A percentile compares a stretch with the other conserved stretches of the same genome.
Evolutionary conservation across 2,888 invertebrate genomes (phyloP).

Genomic region (Alsophila aescularia): DNA sequence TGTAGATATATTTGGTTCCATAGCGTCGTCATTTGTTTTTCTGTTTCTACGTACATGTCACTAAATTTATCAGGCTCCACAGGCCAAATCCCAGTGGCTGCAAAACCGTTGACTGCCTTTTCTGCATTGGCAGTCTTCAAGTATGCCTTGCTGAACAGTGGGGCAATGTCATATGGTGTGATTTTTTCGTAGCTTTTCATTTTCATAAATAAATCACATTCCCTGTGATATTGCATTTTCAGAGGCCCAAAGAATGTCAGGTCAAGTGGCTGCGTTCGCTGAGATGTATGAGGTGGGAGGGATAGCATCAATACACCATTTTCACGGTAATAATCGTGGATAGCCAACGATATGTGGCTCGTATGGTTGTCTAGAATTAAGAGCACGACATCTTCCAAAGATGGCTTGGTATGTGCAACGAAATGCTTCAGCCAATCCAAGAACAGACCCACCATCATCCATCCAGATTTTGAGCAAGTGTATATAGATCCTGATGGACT

Average conservation of each 20-base stretch:
- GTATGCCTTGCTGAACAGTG: conserved; percentile 28
- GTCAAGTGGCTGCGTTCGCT: conserved; percentile 40
- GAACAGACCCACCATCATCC: not conserved
- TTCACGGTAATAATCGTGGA: not conserved
- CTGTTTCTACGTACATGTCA: too few relatives aligned
- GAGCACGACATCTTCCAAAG: not conserved
- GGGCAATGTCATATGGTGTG: conserved; percentile 29
- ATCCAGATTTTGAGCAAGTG: conserved; percentile 1
- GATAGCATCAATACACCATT: conserved; percentile 6
- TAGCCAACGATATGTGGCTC: not conserved
- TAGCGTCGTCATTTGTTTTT: too few relatives aligned
- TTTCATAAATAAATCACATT: conserved; percentile 22
- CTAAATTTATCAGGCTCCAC: not conserved
- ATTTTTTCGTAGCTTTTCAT: conserved; percentile 15
- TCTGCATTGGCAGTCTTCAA: not conserved
- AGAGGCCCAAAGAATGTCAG: conserved; percentile 33
- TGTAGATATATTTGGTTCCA: too few relatives aligned
- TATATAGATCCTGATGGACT: not conserved
- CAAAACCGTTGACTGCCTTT: not conserved
- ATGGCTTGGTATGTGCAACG: not conserved
- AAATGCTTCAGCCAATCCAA: not conserved
- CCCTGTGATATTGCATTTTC: conserved; percentile 22
- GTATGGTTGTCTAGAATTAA: not conserved
- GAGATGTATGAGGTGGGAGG: conserved; percentile 40
- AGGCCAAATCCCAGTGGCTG: not conserved